Percentiles rank a stretch among this genome's conserved stretches.
Evolutionary conservation across 2,888 invertebrate species (phyloP).

Genomic region (Eristalis pertinax): DNA sequence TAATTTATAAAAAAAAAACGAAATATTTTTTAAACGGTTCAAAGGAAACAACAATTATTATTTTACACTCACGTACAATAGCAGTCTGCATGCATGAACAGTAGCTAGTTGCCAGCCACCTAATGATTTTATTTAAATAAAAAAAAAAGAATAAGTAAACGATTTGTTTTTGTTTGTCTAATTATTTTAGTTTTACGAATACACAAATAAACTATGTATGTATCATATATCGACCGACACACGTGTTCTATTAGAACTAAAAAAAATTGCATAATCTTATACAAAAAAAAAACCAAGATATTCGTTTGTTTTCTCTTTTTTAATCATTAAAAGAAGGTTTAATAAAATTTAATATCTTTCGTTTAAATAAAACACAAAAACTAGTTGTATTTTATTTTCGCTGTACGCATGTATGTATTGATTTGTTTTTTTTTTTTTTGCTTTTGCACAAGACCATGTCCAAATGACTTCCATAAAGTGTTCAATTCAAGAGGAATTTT

Average conservation of each 20-base stretch:
- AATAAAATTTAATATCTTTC: slow-evolving; percentile 51
- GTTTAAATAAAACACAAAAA: slow-evolving; percentile 53
- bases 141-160: neutral
- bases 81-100: slow-evolving; percentile 24
- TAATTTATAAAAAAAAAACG: neutral
- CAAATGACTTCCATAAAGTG: neutral
- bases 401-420: neutral
- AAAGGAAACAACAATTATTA: neutral
- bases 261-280: slow-evolving; percentile 36
- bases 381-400: slow-evolving; percentile 22
- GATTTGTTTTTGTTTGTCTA: slow-evolving; percentile 3
- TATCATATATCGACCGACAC: slow-evolving; percentile 8
- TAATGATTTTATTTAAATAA: slow-evolving; percentile 2
- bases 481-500: neutral
- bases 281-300: slow-evolving; percentile 1
- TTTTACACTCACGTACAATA: slow-evolving; percentile 2
- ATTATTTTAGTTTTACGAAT: slow-evolving; percentile 21
- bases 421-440: neutral
- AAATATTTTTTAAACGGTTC: neutral
- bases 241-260: slow-evolving; percentile 40
- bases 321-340: slow-evolving; percentile 14
- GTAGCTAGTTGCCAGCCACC: slow-evolving; percentile 22
- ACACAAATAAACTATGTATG: slow-evolving; percentile 1
- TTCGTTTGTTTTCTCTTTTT: slow-evolving; percentile 39
- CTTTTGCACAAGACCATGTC: neutral